phyloP scores from a whole-genome alignment of 2,113 vertebrate species.

The Otis tarda region DNA sequence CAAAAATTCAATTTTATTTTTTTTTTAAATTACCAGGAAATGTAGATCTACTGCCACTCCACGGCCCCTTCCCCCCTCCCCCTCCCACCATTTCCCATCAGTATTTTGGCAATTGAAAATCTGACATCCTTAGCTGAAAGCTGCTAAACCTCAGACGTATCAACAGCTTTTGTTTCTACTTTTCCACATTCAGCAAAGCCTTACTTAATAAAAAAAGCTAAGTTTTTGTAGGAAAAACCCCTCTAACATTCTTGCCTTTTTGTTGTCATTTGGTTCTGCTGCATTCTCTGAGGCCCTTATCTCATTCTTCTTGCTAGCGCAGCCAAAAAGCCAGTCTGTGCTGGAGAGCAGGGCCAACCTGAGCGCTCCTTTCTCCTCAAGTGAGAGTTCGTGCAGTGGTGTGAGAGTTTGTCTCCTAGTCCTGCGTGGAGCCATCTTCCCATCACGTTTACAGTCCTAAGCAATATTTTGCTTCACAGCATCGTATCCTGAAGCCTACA shows the following conservation, averaged over 20 bases:
- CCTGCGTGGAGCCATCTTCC: background rate
- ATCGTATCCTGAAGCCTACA: accelerated
- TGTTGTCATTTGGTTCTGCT: background rate
- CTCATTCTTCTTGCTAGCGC: background rate
- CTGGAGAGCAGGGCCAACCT: background rate
- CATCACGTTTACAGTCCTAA: accelerated
- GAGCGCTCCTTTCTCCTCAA: background rate
- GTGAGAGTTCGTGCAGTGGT: background rate
- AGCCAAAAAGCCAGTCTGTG: accelerated
- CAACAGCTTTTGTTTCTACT: background rate
- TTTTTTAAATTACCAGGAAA: background rate
- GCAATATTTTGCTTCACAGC: background rate
- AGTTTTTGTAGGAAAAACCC: background rate
- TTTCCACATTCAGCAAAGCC: background rate
- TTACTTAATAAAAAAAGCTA: background rate
- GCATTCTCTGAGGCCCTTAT: background rate
- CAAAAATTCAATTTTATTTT: background rate
- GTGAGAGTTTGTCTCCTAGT: background rate
- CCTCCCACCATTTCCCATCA: background rate
- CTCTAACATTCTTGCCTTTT: background rate
- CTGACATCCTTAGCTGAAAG: background rate
- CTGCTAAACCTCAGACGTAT: background rate
- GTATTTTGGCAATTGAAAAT: background rate
- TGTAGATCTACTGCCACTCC: background rate
- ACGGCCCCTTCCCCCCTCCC: background rate